Percentiles rank a stretch among this genome's conserved stretches.
Conservation (phyloP, 2,797 vertebrate species). For the Carduelis carduelis region DNA sequence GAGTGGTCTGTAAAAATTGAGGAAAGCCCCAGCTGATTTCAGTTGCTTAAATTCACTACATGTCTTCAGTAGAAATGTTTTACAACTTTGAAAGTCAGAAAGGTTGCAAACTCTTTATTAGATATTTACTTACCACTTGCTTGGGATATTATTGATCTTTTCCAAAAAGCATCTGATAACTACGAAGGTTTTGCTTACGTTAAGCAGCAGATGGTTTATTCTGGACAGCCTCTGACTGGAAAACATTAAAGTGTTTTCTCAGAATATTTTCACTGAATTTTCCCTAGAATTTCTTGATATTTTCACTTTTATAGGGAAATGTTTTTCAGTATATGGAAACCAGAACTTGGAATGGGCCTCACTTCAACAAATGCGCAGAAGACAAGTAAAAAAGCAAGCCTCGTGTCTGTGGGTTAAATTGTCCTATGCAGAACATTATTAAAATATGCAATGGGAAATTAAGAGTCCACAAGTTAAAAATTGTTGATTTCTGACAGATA, state of each 20-base stretch:
- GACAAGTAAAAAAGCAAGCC: neutral
- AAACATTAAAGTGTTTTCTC: conserved; percentile 10
- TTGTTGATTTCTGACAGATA: neutral
- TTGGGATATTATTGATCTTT: conserved; percentile 33
- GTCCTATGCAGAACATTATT: neutral
- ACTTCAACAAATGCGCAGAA: neutral
- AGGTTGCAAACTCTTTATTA: conserved; percentile 5
- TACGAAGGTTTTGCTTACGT: neutral
- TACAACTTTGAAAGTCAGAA: conserved; percentile 2
- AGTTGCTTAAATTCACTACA: neutral
- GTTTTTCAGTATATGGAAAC: neutral
- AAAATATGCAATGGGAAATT: neutral
- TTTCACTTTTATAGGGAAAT: neutral
- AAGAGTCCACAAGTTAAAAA: neutral
- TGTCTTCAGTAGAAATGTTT: neutral
- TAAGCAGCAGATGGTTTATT: conserved; percentile 49
- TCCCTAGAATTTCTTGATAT: neutral
- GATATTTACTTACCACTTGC: conserved; percentile 4
- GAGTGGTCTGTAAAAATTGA: neutral
- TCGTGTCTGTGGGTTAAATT: neutral
- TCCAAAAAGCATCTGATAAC: conserved; percentile 18
- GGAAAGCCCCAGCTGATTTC: neutral
- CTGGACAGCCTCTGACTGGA: neutral
- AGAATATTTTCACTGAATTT: neutral
- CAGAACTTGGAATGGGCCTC: neutral